Conservation (phyloP, 2,888 invertebrate species). For the Acanthosepion lycidas region DNA sequence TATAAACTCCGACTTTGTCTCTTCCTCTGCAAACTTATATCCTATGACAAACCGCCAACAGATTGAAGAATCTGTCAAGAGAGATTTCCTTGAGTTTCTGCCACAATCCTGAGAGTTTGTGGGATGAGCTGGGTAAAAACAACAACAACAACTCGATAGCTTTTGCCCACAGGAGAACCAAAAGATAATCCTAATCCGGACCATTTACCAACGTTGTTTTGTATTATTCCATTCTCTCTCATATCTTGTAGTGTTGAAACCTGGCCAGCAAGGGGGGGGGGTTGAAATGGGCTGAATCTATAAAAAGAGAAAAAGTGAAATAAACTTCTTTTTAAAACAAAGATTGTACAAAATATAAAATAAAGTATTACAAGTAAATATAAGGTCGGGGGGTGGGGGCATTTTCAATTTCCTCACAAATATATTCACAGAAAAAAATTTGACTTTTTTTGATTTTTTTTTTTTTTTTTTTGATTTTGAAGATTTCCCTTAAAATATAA, state of each 20-base stretch:
- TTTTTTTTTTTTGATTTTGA: no score
- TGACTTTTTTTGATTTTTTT: no score
- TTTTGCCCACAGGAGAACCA: neutral
- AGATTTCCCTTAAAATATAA: no score
- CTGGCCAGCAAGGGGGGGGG: neutral
- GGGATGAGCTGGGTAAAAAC: neutral
- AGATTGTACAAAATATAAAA: neutral
- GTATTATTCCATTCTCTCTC: neutral
- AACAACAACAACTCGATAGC: neutral
- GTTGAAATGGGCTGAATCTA: neutral
- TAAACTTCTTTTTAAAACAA: neutral
- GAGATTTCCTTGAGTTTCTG: constrained; percentile 82
- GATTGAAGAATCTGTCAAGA: constrained; percentile 83
- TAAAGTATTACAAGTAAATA: neutral
- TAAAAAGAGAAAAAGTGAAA: neutral
- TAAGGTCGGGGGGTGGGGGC: neutral
- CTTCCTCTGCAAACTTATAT: constrained; percentile 49
- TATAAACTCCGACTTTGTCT: constrained; percentile 47
- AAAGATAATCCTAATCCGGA: neutral
- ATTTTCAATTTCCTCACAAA: no score
- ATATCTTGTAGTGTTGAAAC: neutral
- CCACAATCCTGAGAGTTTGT: constrained; percentile 48
- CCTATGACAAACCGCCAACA: constrained; percentile 61
- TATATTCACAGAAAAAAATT: no score
- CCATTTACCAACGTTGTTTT: neutral